Evolutionary conservation across 1,140 invertebrate species (phyloP), one percentile per base, ranked within the genome.

Genomic region (Zaprionus taronus): DNA sequence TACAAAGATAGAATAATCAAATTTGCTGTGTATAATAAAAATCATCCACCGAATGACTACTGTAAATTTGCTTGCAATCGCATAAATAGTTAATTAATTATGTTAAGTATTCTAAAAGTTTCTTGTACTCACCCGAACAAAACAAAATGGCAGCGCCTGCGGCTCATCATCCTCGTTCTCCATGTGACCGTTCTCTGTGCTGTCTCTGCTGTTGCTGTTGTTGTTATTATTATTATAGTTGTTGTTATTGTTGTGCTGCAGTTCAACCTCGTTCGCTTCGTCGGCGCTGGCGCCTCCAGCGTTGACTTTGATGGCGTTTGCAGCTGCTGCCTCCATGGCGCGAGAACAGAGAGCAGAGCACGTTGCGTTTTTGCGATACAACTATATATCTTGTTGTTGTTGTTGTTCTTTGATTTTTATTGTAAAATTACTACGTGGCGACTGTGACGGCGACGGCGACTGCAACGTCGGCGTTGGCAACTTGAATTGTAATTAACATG

Each of bases 91-190:
- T 11, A 34, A 34, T 34, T 4, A 34, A 0, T 34, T 34, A 11
- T 34, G 31, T 4, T 11, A 11, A 34, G 31, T 34, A 11, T 34
- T 34, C 31, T 11, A 34, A 34, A 34, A 34, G 9, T 11, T 11
- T 34, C 12, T 14, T 24, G n/a, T 14, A 74, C 77, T 77, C 31
- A 80, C 77, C 68, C 77, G 60, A 15, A 79, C 58, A 41, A 79
- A 79, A 24, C 77, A 79, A 34, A 79, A 79, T 62, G 77, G 57
- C 38, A 79, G 49, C 22, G 73, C 63, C 63, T 79, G 77, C n/a
- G 77, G 77, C 62, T 69, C 77, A 17, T 77, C 57, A 31, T 63
- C 61, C 22, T 77, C 62, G 17, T 77, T 72, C 31, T 72, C 74
- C 69, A 72, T 77, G 31, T 44, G 56, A 57, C 17, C 61, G 51